Evolutionary conservation across 2,113 vertebrate species (phyloP).

Genomic region (Thamnaconus septentrionalis): DNA sequence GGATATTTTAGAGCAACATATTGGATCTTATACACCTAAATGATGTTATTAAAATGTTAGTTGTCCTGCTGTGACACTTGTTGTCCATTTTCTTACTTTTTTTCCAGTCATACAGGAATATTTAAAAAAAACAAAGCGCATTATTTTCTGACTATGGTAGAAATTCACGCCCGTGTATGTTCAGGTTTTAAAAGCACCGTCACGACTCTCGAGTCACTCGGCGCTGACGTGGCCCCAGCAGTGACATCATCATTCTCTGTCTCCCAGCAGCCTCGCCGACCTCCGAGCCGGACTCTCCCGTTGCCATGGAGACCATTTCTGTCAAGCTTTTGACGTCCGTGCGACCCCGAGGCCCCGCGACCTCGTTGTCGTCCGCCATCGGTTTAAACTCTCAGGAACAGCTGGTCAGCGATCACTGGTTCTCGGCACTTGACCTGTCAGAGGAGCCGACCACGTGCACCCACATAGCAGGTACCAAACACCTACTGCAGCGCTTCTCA

Average conservation of each 20-base stretch:
- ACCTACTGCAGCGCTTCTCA: not conserved
- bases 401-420: constrained; percentile 68
- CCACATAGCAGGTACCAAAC: constrained; percentile 68
- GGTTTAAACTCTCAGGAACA: constrained; percentile 77
- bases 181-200: too few species aligned
- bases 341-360: constrained; percentile 37
- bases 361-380: constrained; percentile 30
- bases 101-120: too few species aligned
- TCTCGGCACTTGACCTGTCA: constrained; percentile 64
- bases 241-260: constrained; percentile 44
- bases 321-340: constrained; percentile 63
- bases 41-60: too few species aligned
- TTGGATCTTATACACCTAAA: too few species aligned
- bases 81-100: too few species aligned
- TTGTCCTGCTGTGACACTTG: too few species aligned
- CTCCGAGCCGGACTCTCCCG: constrained; percentile 53
- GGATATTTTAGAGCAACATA: too few species aligned
- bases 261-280: constrained; percentile 40
- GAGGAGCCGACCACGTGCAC: constrained; percentile 50
- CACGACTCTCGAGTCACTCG: not conserved
- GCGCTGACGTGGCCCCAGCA: constrained; percentile 5
- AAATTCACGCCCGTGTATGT: too few species aligned
- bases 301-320: constrained; percentile 65
- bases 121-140: too few species aligned
- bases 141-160: too few species aligned